Evolutionary conservation across 2,797 vertebrate genomes (phyloP).

Genomic region (Lepus townsendii): DNA sequence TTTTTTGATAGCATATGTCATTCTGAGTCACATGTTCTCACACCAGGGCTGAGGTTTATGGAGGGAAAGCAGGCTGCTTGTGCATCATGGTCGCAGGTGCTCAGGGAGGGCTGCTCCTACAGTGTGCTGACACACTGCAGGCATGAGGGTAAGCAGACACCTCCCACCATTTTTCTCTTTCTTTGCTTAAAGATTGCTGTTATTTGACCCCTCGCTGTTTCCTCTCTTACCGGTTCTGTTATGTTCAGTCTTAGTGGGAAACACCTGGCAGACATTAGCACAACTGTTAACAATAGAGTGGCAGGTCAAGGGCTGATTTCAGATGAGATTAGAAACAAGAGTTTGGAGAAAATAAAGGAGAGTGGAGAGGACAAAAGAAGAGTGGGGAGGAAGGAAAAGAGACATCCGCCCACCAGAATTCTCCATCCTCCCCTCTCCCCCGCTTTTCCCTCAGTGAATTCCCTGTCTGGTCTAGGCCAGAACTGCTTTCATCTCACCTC

Average conservation of each 20-base stretch:
- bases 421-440: background rate
- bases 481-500: background rate
- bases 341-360: background rate
- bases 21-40: background rate
- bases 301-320: conserved; percentile 9
- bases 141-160: background rate
- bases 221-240: conserved; percentile 28
- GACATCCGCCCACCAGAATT: background rate
- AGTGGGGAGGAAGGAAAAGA: conserved; percentile 56
- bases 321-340: conserved; percentile 63
- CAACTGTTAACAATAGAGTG: conserved; percentile 38
- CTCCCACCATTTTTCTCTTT: background rate
- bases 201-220: conserved; percentile 51
- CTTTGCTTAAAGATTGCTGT: background rate
- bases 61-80: background rate
- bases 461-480: background rate
- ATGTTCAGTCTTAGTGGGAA: conserved; percentile 64
- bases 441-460: background rate
- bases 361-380: conserved; percentile 56
- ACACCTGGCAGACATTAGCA: conserved; percentile 72
- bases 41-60: background rate
- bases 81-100: background rate
- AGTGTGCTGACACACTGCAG: background rate
- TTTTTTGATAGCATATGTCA: conserved; percentile 1
- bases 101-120: background rate